Base-by-base conservation (phyloP, 1,140 invertebrate species). In the Drosophila ambigua region DNA sequence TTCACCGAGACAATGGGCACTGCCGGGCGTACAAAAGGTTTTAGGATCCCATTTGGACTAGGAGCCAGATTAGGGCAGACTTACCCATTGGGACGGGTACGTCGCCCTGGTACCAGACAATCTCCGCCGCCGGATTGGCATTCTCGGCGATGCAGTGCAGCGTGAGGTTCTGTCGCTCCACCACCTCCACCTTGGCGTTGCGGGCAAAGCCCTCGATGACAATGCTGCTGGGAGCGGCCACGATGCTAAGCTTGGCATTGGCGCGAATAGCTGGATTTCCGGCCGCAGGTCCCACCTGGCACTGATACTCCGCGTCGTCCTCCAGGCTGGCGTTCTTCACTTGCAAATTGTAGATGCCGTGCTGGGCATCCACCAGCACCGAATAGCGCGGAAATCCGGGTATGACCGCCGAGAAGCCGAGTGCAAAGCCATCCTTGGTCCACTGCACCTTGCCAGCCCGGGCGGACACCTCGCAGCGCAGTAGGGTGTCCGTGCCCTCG, bases 361-460 rank as follows among this genome's bases (percentile, higher is more conserved):
- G 93, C 4, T 93, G 93, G 44, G 94, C 94, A 84, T 97, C 95
- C 9, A 97, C 97, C 48, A 97, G 94, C 91, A 98, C 95, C 5
- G 95, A 95, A 92, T 98, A 97, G 31, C 97, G 94, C 0, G 96
- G 95, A 91, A 95, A 97, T 2, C 97, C 97, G 0, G 97, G 96
- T 58, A 99, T 97, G 35, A 95, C 94, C 2, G 95, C 93, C 7
- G 95, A 95, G 92, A 95, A 97, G 43, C 98, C 97, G 71, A 98
- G 93, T 44, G 96, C 97, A 91, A 98, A 98, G 58, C 97, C 97
- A 92, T 98, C 97, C 92, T 98, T 98, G 59, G 96, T 97, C 98
- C 98, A 99, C 91, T 98, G 97, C 64, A 98, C 97, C 77, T 94
- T 94, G 15, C 98, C 98, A 20, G 94, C 95, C 68, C 96, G 93